A percentile compares a stretch with the other conserved stretches of the same genome.
These are phyloP conservation scores for Chlorops oryzae DNA, from an alignment of 1,140 invertebrate species.

Conservation along the genomic window DNA sequence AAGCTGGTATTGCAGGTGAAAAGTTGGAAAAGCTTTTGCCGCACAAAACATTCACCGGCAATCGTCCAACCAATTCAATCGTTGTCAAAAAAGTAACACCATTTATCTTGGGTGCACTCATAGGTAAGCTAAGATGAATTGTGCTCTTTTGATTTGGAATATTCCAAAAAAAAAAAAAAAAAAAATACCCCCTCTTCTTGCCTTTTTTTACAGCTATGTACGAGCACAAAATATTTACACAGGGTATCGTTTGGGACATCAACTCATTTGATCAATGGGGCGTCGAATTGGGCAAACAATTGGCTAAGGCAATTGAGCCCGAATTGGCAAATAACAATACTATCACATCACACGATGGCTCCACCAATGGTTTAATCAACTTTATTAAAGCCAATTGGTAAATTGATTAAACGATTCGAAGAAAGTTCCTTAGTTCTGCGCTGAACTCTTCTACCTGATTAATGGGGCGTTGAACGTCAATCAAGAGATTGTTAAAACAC, in stretches of 20 bases:
- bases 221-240: constrained; percentile 98
- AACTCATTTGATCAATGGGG: constrained; percentile 99
- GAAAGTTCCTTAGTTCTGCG: no score
- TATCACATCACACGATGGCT: constrained; percentile 73
- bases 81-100: constrained; percentile 90
- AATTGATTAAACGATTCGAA: no score
- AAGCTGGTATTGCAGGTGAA: constrained; percentile 63
- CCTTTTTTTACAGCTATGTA: constrained; percentile 73
- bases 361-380: constrained; percentile 93
- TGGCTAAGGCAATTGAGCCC: constrained; percentile 95
- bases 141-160: neutral
- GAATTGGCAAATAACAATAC: constrained; percentile 67
- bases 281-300: constrained; percentile 96
- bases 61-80: constrained; percentile 96
- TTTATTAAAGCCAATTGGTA: constrained; percentile 72
- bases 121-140: constrained; percentile 61
- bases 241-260: constrained; percentile 98
- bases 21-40: constrained; percentile 77
- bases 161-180: neutral
- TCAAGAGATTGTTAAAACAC: no score
- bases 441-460: no score
- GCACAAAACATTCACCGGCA: constrained; percentile 96
- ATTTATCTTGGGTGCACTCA: constrained; percentile 90
- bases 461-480: no score
- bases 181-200: constrained; percentile 13